phyloP scores from a whole-genome alignment of 2,888 invertebrate genomes.

The Mycalesis mineus region DNA sequence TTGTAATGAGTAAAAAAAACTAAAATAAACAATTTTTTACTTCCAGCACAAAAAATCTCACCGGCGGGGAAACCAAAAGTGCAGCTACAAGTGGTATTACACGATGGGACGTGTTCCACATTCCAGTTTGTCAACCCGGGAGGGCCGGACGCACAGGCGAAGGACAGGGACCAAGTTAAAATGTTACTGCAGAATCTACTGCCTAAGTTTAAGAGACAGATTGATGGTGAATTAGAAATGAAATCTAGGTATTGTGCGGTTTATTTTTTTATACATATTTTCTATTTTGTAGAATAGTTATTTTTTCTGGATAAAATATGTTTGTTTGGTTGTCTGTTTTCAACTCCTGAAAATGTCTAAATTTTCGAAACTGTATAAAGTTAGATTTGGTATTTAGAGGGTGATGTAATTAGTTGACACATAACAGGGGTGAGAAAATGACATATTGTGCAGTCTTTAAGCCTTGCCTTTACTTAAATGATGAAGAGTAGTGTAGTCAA shows the following conservation, averaged over 20 bases:
- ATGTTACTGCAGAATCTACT: constrained; percentile 92
- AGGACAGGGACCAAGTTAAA: constrained; percentile 95
- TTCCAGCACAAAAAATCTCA: constrained; percentile 94
- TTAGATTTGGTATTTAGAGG: no score
- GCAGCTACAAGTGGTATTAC: constrained; percentile 96
- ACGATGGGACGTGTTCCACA: constrained; percentile 95
- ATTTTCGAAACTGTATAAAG: no score
- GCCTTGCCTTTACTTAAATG: no score
- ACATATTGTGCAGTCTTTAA: no score
- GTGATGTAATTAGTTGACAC: no score
- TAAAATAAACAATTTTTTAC: not conserved
- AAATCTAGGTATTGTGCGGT: constrained; percentile 83
- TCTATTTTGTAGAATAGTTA: no score
- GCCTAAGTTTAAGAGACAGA: constrained; percentile 95
- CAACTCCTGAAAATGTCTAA: no score
- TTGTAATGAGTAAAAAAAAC: not conserved
- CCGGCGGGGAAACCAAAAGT: constrained; percentile 98
- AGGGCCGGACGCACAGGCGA: constrained; percentile 88
- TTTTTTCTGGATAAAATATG: no score
- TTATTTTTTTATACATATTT: no score
- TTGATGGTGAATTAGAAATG: constrained; percentile 92
- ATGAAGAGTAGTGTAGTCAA: no score
- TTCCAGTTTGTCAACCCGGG: constrained; percentile 97
- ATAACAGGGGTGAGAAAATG: no score
- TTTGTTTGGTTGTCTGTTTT: no score